A percentile compares a stretch with the other conserved stretches of the same genome.
phyloP scores from a whole-genome alignment of 1,140 invertebrate genomes.

The Scaptomyza graminum region DNA sequence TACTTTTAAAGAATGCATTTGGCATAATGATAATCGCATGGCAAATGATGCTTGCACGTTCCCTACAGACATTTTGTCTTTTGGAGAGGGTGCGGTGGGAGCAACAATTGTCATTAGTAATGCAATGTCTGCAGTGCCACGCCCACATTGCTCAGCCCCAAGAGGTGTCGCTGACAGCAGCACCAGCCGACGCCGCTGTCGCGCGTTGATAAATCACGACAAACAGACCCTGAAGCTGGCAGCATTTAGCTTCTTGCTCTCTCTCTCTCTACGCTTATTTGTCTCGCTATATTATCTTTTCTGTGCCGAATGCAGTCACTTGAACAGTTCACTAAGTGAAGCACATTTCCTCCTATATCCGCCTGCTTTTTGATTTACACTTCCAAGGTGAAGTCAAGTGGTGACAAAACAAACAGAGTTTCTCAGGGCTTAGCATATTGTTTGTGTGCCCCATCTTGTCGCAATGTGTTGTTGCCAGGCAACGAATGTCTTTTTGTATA shows the following conservation, averaged over 20 bases:
- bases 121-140: slow-evolving; percentile 31
- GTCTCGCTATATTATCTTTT: slow-evolving; percentile 58
- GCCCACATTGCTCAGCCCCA: slow-evolving; percentile 27
- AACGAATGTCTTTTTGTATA: slow-evolving; percentile 8
- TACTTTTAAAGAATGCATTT: background rate
- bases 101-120: background rate
- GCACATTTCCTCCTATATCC: slow-evolving; percentile 1
- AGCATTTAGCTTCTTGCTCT: slow-evolving; percentile 39
- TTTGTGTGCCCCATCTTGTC: slow-evolving; percentile 54
- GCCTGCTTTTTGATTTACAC: background rate
- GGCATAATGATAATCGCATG: slow-evolving; percentile 2
- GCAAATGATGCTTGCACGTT: slow-evolving; percentile 2
- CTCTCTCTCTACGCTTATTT: slow-evolving; percentile 44
- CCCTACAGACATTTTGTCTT: background rate
- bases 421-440: slow-evolving; percentile 25
- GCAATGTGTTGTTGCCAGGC: slow-evolving; percentile 56
- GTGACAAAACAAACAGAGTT: slow-evolving; percentile 54
- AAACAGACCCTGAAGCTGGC: slow-evolving; percentile 15
- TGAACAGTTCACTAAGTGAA: background rate
- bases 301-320: slow-evolving; percentile 44
- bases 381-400: slow-evolving; percentile 35
- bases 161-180: background rate
- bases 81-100: background rate
- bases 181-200: background rate
- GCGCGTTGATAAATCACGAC: slow-evolving; percentile 45